phyloP scores from a whole-genome alignment of 2,888 invertebrate species.

The Himalopsyche anomala region DNA sequence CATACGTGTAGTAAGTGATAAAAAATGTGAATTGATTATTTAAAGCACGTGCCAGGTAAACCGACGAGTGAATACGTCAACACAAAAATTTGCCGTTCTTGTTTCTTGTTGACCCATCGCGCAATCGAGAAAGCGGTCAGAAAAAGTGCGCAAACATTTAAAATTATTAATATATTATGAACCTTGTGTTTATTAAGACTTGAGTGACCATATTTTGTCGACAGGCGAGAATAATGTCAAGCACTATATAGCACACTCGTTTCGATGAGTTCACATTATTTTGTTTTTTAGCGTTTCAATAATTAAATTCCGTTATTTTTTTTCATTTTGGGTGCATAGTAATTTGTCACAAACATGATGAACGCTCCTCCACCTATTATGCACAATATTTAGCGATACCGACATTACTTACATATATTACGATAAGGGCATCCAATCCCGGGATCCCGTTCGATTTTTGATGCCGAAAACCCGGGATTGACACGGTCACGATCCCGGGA shows the following conservation, averaged over 20 bases:
- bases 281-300: background rate
- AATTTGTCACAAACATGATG: too few relatives aligned
- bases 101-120: constrained; percentile 1
- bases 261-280: constrained; percentile 20
- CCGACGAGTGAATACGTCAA: constrained; percentile 20
- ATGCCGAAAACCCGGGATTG: too few relatives aligned
- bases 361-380: too few relatives aligned
- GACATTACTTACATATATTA: too few relatives aligned
- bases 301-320: too few relatives aligned
- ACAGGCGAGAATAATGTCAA: constrained; percentile 2
- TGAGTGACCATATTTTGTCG: background rate
- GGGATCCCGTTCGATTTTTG: too few relatives aligned
- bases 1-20: constrained; percentile 5
- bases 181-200: constrained; percentile 9
- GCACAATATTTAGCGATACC: too few relatives aligned
- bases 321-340: too few relatives aligned
- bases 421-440: too few relatives aligned
- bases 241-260: constrained; percentile 26
- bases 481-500: too few relatives aligned
- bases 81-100: constrained; percentile 9
- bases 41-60: constrained; percentile 22
- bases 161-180: background rate
- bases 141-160: constrained; percentile 20
- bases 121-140: constrained; percentile 14
- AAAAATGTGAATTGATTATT: constrained; percentile 20